Base-by-base conservation (phyloP, 2,113 vertebrate genomes). In the Oxyruncus cristatus region DNA sequence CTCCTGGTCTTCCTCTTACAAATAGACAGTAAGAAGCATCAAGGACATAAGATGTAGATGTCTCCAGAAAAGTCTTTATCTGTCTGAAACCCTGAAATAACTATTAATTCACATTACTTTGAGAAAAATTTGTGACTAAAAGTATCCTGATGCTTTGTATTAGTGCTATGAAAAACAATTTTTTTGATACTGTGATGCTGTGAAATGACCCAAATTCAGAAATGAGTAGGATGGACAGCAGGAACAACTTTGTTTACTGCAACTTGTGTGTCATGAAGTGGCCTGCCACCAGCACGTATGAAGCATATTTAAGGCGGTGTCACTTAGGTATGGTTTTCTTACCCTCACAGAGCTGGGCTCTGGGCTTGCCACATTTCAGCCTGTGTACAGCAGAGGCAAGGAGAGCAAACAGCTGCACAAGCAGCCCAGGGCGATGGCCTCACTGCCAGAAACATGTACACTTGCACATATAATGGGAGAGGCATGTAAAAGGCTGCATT, bases 321-420 rank as follows among this genome's bases (percentile, higher is more conserved):
- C 55, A 58, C 33, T 58, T n/a, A 22, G 21, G 21, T 23, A n/a
- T 58, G 55, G 14, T 58, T 58, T 58, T 58, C 55, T 58, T 58
- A 58, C 20, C 22, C 55, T 22, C 55, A 33, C 55, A n/a, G 55
- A 58, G 33, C 13, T 58, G 33, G 33, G 12, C 20, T 22, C 33
- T 58, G 21, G 55, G 21, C 32, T 58, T 58, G 21, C 33, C 19
- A 22, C 28, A 17, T 56, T 65, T 65, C 39, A 58, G 10, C 23
- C 17, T 20, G 9, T 16, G 7, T 32, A 4, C 0, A 1, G 17
- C 32, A 41, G 70, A 56, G 37, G 28, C 59, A 81, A 41, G 1
- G 2, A n/a, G 23, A 66, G 10, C 0, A 0, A 59, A 41, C 20
- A 61, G 52, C 32, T 49, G 53, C 26, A 16, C 35, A 46, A 39